Evolutionary conservation across 2,888 invertebrate species (phyloP), one percentile per base, ranked within the genome.

Genomic region (Lypha dubia): DNA sequence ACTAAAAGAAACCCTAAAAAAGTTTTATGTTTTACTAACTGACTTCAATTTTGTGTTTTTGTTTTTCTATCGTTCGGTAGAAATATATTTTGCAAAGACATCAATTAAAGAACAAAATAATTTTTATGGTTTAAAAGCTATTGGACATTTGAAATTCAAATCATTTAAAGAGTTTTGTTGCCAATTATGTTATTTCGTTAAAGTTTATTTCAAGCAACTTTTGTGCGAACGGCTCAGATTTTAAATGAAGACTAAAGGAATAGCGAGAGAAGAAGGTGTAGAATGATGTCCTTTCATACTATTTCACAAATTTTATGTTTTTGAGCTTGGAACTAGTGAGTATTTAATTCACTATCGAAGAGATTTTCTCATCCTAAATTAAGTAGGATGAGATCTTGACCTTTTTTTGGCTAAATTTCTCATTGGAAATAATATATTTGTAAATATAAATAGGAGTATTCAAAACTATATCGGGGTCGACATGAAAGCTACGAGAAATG

Each of bases 1-100:
- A 20, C 17, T 65, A 56, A 38, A 73, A 46, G 41, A 71, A 79
- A 71, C 28, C 20, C 49, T 32, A 60, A 49, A 46, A 70, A 24
- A 56, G 41, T n/a, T 22, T 38, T 51, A 1, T 22, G 38, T 38
- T n/a, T 32, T 24, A n/a, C 7, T 38, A 38, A 68, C 20, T 28
- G 28, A 28, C 28, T 28, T 28, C 3, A 28, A 17, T 46, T 46
- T 46, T 46, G 2, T 5, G 8, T 44, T 68, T 41, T 2, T 8
- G 3, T 32, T 28, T 32, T 68, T n/a, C 38, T n/a, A n/a, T n/a
- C n/a, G n/a, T 41, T 28, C 41, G 15, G 11, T 62, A 56, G 13
- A 46, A 79, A 56, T 32, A 41, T 35, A 17, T 49, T 24, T 51
- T 49, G 17, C 35, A 24, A 65, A 65, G 65, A 32, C 56, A 65